These are phyloP conservation scores for Cryptus armator DNA, from an alignment of 2,888 invertebrate genomes.

Conservation along the genomic window DNA sequence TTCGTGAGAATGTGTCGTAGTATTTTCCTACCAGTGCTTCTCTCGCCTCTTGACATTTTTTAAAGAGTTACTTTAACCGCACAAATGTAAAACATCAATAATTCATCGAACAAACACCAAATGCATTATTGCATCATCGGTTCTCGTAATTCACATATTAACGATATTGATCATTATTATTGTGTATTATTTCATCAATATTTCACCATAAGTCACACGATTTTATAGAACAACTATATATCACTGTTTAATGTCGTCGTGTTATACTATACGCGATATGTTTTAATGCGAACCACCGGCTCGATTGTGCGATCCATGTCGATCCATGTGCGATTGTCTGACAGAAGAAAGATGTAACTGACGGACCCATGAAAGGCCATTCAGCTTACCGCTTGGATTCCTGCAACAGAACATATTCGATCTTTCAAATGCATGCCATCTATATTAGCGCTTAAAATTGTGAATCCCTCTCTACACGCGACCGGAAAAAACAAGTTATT, in stretches of 20 bases:
- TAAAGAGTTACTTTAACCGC: background rate
- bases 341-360: background rate
- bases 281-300: background rate
- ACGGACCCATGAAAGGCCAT: constrained; percentile 24
- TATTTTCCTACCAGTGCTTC: constrained; percentile 65
- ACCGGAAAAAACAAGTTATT: background rate
- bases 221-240: background rate
- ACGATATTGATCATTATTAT: background rate
- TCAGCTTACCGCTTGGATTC: constrained; percentile 8
- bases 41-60: constrained; percentile 51
- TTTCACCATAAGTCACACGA: background rate
- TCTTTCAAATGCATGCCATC: constrained; percentile 27
- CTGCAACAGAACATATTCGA: constrained; percentile 44
- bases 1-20: constrained; percentile 72
- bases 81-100: background rate
- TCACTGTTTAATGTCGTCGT: background rate
- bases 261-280: background rate
- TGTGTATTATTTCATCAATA: background rate
- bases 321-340: constrained; percentile 11
- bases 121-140: constrained; percentile 5
- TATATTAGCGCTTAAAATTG: background rate
- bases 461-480: background rate
- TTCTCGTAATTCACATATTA: background rate
- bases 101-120: background rate
- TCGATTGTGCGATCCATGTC: constrained; percentile 13